Conservation (phyloP, 2,113 vertebrate genomes). For the Takifugu flavidus region DNA sequence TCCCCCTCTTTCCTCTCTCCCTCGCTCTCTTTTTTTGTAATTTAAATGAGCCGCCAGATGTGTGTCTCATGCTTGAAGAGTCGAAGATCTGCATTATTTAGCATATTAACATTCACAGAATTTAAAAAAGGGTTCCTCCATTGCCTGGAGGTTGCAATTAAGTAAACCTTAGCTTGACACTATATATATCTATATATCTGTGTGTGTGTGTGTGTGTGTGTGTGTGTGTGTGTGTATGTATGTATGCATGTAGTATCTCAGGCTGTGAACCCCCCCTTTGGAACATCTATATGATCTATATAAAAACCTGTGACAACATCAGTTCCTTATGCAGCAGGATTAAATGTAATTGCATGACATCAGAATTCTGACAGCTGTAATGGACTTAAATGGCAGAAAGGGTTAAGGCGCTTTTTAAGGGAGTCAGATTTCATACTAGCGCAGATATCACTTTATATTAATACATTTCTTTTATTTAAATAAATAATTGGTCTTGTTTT, state of each 20-base stretch:
- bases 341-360: conserved; percentile 93
- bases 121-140: conserved; percentile 98
- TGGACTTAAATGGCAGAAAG: conserved; percentile 66
- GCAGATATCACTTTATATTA: conserved; percentile 71
- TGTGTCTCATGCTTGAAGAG: conserved; percentile 99
- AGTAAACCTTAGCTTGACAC: conserved; percentile 99
- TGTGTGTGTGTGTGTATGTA: too few relatives aligned
- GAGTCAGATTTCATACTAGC: conserved; percentile 58
- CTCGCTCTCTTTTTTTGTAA: conserved; percentile 76
- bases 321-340: conserved; percentile 90
- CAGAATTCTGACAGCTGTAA: conserved; percentile 82
- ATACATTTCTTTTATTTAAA: neutral
- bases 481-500: neutral
- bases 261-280: conserved; percentile 80
- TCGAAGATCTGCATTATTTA: conserved; percentile 99
- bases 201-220: too few relatives aligned
- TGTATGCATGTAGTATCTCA: conserved; percentile 78
- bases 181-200: conserved; percentile 30
- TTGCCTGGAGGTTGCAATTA: conserved; percentile 99
- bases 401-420: conserved; percentile 50
- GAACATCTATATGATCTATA: conserved; percentile 95
- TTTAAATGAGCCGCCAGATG: conserved; percentile 99
- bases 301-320: conserved; percentile 88
- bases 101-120: conserved; percentile 99
- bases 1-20: conserved; percentile 59